Evolutionary conservation across 1,140 invertebrate genomes (phyloP).

Genomic region (Zophobas morio): DNA sequence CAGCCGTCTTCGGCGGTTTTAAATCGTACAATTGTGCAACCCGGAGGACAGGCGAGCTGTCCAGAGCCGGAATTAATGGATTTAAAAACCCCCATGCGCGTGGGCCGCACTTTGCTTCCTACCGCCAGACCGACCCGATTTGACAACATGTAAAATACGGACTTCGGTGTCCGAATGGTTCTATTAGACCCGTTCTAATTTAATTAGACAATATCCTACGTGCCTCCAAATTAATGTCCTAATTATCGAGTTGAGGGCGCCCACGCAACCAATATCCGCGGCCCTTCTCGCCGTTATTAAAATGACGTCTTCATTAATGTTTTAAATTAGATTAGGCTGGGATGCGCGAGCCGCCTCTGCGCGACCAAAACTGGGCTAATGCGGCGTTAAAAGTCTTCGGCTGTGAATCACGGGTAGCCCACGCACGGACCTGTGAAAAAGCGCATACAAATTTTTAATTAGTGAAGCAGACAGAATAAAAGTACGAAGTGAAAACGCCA

Average conservation of each 20-base stretch:
- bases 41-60: not conserved
- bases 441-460: slow-evolving; percentile 40
- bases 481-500: slow-evolving; percentile 9
- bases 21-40: slow-evolving; percentile 10
- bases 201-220: slow-evolving; percentile 36
- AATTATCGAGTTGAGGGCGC: slow-evolving; percentile 27
- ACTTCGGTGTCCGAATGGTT: slow-evolving; percentile 16
- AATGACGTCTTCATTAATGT: slow-evolving; percentile 35
- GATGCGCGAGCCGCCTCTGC: slow-evolving; percentile 14
- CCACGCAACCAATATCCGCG: slow-evolving; percentile 17
- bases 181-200: slow-evolving; percentile 31
- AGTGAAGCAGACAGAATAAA: slow-evolving; percentile 25
- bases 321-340: slow-evolving; percentile 36
- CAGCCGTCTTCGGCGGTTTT: not conserved
- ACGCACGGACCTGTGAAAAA: not conserved
- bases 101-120: slow-evolving; percentile 1
- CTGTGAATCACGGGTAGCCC: not conserved
- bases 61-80: not conserved
- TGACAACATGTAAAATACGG: slow-evolving; percentile 35
- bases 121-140: not conserved
- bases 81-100: slow-evolving; percentile 9
- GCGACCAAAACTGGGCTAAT: slow-evolving; percentile 24
- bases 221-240: slow-evolving; percentile 27
- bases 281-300: slow-evolving; percentile 22
- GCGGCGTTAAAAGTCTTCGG: not conserved